Base-by-base conservation (phyloP, 2,888 invertebrate genomes). In the Lithosia quadra region DNA sequence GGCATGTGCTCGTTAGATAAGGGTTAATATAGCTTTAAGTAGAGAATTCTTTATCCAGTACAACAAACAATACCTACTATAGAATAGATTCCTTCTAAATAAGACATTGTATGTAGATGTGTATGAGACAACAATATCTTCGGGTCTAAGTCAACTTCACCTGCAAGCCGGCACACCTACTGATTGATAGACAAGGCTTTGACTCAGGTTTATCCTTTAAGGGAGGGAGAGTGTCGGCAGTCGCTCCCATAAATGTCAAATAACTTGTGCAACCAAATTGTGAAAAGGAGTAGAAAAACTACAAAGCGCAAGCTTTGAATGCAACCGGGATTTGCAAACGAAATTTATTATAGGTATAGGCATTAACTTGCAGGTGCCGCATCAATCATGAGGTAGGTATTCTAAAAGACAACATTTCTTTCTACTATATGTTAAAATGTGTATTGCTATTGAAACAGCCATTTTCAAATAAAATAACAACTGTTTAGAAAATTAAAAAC, bases 401-500 rank as follows among this genome's bases (percentile, higher is more conserved):
- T n/a, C n/a, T n/a, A n/a, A n/a, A n/a, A n/a, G n/a, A n/a, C n/a
- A n/a, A n/a, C n/a, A n/a, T n/a, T n/a, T n/a, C n/a, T n/a, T n/a
- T n/a, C n/a, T n/a, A 59, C 55, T 34, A 68, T 43, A 22, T 1
- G 39, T 69, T 65, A 78, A 74, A 63, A 66, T 68, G 53, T 71
- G 62, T 68, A 58, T 21, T 53, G 24, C 65, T 70, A 69, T 73
- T 43, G 67, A 69, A 57, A 2, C 33, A 63, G 59, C 43, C 73
- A 74, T 74, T 68, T 72, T 63, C 21, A 73, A 63, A 67, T 9
- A 34, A 73, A 75, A 73, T 74, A 67, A 74, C 56, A 69, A 67
- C 66, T 69, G 67, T 73, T 75, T 73, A 75, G 68, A 69, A 75
- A 76, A 78, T 66, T 67, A 75, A 82, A 84, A 82, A 84, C 82